Base-by-base conservation (phyloP, 2,113 vertebrate species). In the Argyrosomus japonicus region DNA sequence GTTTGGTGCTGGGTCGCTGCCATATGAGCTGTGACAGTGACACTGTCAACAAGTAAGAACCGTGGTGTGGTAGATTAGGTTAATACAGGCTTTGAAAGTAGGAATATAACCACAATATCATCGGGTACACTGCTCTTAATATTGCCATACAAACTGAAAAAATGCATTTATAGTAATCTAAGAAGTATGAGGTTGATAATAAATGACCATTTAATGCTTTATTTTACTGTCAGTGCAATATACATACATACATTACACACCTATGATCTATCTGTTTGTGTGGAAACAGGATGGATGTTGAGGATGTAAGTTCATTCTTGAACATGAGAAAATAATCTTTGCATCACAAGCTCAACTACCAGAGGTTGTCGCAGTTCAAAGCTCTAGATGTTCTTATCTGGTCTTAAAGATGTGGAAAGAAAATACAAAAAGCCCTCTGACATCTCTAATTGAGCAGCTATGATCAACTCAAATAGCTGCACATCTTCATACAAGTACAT, bases 1-100 rank as follows among this genome's bases (percentile, higher is more conserved):
- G 67, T 50, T 67, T 48, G 56, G 53, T 58, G 76, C 72, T 77
- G 58, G 62, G 9, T 25, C 21, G 1, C 51, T 6, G 65, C 70
- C 51, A 40, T 36, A 0, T 68, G 70, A 63, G 53, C 71, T 77
- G 27, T 60, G 67, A 68, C 25, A 11, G 13, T 25, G 61, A 79
- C 71, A 29, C 15, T 48, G 45, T 67, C 50, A 50, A 64, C 45
- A 54, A 15, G 60, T n/a, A 48, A 74, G n/a, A 65, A 11, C 0
- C 8, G 36, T 7, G 36, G 36, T 40, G 36, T 40, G 36, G 1
- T 14, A 1, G 6, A 6, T 11, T 43, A 50, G 56, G 5, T 75
- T 32, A 25, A 61, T 19, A 43, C 40, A 56, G 73, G 19, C 14
- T 81, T 68, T 29, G 63, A 53, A 63, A 69, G 51, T 23, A 48